Percentiles rank a stretch among this genome's conserved stretches.
Evolutionary conservation across 2,888 invertebrate species (phyloP).

Genomic region (Leptarthrus brevirostris): DNA sequence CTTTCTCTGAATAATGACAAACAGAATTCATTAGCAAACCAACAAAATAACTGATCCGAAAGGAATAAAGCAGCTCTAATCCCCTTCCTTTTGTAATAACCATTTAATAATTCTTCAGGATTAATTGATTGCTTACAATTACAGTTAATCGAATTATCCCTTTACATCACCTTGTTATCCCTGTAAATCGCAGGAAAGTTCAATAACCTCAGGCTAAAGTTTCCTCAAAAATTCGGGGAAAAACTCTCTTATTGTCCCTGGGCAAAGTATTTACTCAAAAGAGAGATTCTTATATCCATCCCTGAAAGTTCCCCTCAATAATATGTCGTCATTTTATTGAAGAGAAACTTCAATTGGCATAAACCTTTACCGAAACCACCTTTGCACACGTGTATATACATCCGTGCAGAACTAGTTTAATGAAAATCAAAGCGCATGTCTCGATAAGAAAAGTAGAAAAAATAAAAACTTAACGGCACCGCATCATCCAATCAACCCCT

Average conservation of each 20-base stretch:
- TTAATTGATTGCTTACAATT: not conserved
- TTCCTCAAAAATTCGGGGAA: not conserved
- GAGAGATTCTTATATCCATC: not conserved
- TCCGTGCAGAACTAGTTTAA: not conserved
- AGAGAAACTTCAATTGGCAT: slow-evolving; percentile 23
- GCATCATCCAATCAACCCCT: not conserved
- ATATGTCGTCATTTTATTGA: slow-evolving; percentile 29
- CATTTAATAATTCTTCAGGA: not conserved
- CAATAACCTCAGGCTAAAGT: slow-evolving; percentile 21
- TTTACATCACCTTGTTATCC: slow-evolving; percentile 35
- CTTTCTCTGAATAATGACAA: too few relatives aligned
- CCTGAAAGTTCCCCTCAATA: slow-evolving; percentile 15
- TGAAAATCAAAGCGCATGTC: not conserved
- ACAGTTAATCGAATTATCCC: slow-evolving; percentile 33
- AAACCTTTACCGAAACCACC: not conserved
- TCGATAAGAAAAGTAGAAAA: not conserved
- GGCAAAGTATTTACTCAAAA: not conserved
- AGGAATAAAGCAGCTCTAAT: too few relatives aligned
- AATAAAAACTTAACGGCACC: too few relatives aligned
- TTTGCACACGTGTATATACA: slow-evolving; percentile 22
- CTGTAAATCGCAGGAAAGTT: slow-evolving; percentile 32
- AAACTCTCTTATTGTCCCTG: not conserved
- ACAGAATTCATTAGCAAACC: too few relatives aligned
- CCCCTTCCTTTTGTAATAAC: too few relatives aligned
- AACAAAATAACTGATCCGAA: too few relatives aligned